Base-by-base conservation (phyloP, 2,113 vertebrate species). In the Saguinus midas region DNA sequence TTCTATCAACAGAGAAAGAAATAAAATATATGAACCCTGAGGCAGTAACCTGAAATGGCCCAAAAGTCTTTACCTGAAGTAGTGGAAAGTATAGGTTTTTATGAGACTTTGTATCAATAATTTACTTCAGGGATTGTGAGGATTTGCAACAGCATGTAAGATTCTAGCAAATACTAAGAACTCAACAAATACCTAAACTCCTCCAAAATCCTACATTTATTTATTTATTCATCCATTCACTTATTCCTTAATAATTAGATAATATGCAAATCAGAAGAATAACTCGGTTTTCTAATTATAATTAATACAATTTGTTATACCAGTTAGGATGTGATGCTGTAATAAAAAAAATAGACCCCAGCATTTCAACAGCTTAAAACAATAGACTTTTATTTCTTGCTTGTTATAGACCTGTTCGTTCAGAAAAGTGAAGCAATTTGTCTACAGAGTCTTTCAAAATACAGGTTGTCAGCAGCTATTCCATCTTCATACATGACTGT, bases 141-240 rank as follows among this genome's bases (percentile, higher is more conserved):
- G 4, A 92, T 94, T 80, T 92, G 20, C 90, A 97, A 79, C n/a
- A 43, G 8, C 1, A 52, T 75, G 48, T 70, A 79, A 89, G n/a
- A 89, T 58, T 93, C 57, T 72, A 86, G 20, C 14, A 94, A 94
- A 97, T 68, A 66, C 25, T 70, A 76, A 87, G 37, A 57, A 50
- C 25, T 68, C 50, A 64, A 83, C 48, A 96, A 86, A 91, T 84
- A 25, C 12, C 13, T 92, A 35, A 27, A 13, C 21, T 84, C 16
- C 17, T 75, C 16, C 40, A 68, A 20, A 37, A 9, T 5, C 12
- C 20, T 21, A 25, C 23, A 40, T 50, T 76, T 25, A 76, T 72
- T 78, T 23, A 58, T 82, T 23, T 32, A 76, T 66, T 78, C 27
- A 58, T 88, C 27, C 8, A 75, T 58, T 73, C 27, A 72, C 27